Base-by-base conservation (phyloP, 1,140 invertebrate genomes). In the Drosophila parabipectinata region DNA sequence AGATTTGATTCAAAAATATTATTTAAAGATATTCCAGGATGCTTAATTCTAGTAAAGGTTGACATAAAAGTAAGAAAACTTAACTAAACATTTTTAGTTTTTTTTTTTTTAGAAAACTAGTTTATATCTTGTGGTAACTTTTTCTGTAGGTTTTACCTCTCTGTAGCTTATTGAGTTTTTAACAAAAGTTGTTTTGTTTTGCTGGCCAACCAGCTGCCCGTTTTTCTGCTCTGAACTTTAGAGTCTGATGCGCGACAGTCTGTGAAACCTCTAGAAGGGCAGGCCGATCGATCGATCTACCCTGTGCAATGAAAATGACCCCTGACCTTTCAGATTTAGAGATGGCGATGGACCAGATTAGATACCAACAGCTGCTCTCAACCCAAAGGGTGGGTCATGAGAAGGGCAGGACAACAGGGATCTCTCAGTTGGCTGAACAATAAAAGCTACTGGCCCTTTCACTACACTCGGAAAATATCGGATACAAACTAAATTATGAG, bases 371-470 rank as follows among this genome's bases (percentile, higher is more conserved):
- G 82, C 82, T 87, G 82, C 83, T 54, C 21, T 30, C 28, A 37
- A 52, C 44, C 67, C 51, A 44, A 12, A 41, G 28, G 8, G 14
- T 10, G 32, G 24, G 8, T 28, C 51, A 41, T 44, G 39, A 68
- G 41, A 54, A 72, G 30, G 24, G 34, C 6, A 9, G 12, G 18
- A 21, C 24, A 28, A 8, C n/a, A 4, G 69, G 79, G 80, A 83
- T 73, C 81, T 71, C 62, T 78, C 82, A 87, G 78, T 87, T 82
- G 61, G 66, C 32, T 87, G 82, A 75, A 82, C 82, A 87, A 78
- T 72, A 69, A 88, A 75, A 78, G 39, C 64, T 66, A 60, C 30
- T 78, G 82, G 82, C 73, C 73, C 79, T 82, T 77, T 74, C 2
- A 21, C 9, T 28, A 14, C 63, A 41, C 60, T 44, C 47, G 1